phyloP scores from a whole-genome alignment of 2,113 vertebrate species.

The Lethenteron reissneri region DNA sequence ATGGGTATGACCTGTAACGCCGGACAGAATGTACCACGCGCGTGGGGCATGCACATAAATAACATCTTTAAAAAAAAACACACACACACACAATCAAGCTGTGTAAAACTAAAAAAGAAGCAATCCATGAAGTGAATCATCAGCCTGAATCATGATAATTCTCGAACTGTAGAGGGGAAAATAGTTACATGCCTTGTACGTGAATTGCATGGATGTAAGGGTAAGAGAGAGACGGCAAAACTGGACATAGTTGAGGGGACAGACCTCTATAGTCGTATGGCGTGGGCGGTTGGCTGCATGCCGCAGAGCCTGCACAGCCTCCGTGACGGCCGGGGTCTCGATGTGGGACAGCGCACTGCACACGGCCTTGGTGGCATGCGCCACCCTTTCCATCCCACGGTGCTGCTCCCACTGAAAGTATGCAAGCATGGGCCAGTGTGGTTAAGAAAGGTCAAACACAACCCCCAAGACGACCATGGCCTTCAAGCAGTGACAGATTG shows the following conservation, averaged over 20 bases:
- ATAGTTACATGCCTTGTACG: too few species aligned
- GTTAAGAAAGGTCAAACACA: background rate
- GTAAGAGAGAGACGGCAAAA: slow-evolving; percentile 9
- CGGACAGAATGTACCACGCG: too few species aligned
- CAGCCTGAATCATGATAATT: too few species aligned
- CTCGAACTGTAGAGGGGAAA: too few species aligned
- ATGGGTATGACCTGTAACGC: too few species aligned
- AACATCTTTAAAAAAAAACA: too few species aligned
- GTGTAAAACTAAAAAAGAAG: too few species aligned
- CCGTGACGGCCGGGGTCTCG: slow-evolving; percentile 52
- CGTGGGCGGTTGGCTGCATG: slow-evolving; percentile 55
- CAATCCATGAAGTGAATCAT: too few species aligned
- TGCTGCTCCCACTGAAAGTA: slow-evolving; percentile 35
- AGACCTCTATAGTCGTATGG: slow-evolving; percentile 47
- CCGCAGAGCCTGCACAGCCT: slow-evolving; percentile 50
- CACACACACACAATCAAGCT: too few species aligned
- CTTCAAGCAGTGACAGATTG: background rate
- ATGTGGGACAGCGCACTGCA: slow-evolving; percentile 62
- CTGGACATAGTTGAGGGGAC: slow-evolving; percentile 9
- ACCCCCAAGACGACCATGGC: background rate
- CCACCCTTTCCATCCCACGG: slow-evolving; percentile 50
- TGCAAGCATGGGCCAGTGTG: background rate
- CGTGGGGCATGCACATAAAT: too few species aligned
- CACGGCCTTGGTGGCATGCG: slow-evolving; percentile 63
- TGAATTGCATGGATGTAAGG: too few species aligned